Percentiles rank a stretch among this genome's conserved stretches.
Evolutionary conservation across 2,797 vertebrate genomes (phyloP).

Genomic region (Vespertilio murinus): DNA sequence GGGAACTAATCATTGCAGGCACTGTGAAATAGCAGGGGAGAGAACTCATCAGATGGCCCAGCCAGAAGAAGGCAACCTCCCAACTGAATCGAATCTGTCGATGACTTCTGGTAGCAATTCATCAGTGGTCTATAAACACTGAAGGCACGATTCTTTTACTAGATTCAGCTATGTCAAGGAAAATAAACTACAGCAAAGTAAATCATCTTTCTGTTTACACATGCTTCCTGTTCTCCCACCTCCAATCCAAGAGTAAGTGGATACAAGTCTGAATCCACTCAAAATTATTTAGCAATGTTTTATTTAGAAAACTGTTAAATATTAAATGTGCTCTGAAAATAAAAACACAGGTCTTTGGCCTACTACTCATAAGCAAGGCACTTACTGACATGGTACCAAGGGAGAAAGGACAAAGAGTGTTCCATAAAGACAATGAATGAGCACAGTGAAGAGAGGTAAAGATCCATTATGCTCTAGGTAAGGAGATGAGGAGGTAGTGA

Average conservation of each 20-base stretch:
- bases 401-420: background rate
- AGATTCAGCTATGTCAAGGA: background rate
- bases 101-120: background rate
- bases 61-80: background rate
- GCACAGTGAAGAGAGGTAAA: background rate
- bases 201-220: background rate
- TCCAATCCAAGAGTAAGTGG: background rate
- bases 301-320: background rate
- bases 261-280: background rate
- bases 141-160: background rate
- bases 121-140: background rate
- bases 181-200: background rate
- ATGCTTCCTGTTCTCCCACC: background rate
- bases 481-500: background rate
- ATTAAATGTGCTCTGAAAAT: background rate
- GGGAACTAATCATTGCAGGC: background rate
- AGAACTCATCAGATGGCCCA: background rate
- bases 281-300: background rate
- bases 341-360: background rate
- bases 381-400: background rate
- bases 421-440: background rate
- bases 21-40: background rate
- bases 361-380: slow-evolving; percentile 12
- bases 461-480: background rate
- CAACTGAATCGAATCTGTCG: background rate